These are phyloP conservation scores for Synanthedon andrenaeformis DNA, from an alignment of 2,888 invertebrate genomes.

Conservation along the genomic window DNA sequence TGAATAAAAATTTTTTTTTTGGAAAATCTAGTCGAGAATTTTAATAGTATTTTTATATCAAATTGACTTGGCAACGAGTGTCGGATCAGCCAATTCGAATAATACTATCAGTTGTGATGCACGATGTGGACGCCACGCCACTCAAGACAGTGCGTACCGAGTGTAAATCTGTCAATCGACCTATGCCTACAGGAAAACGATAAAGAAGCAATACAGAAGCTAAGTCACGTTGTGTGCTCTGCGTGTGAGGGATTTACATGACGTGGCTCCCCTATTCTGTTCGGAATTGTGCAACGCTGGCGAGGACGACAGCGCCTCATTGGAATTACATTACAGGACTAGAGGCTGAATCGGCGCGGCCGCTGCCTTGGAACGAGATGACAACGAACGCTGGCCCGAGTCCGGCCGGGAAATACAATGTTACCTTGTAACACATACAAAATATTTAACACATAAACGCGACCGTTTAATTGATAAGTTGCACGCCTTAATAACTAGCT, in stretches of 20 bases:
- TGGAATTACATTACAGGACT: constrained; percentile 26
- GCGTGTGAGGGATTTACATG: constrained; percentile 30
- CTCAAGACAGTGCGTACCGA: background rate
- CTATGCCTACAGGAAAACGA: constrained; percentile 40
- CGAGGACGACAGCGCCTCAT: constrained; percentile 29
- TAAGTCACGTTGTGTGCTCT: constrained; percentile 38
- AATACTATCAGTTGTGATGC: background rate
- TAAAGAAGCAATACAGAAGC: constrained; percentile 46
- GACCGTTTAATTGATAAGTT: background rate
- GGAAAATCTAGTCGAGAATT: too few species aligned
- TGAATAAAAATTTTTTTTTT: too few species aligned
- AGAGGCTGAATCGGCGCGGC: constrained; percentile 6
- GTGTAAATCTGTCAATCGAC: background rate
- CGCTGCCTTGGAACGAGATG: background rate
- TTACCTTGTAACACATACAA: background rate
- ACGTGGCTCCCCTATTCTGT: constrained; percentile 34
- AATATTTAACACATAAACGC: background rate
- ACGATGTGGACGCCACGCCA: background rate
- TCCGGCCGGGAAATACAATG: background rate
- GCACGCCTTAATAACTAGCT: background rate
- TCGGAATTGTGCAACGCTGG: constrained; percentile 30
- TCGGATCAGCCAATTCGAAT: too few species aligned
- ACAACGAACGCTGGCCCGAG: background rate
- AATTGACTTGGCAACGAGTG: too few species aligned
- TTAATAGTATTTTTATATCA: too few species aligned